A percentile compares a stretch with the other conserved stretches of the same genome.
Conservation (phyloP, 2,113 vertebrate genomes). For the Xyrauchen texanus region DNA sequence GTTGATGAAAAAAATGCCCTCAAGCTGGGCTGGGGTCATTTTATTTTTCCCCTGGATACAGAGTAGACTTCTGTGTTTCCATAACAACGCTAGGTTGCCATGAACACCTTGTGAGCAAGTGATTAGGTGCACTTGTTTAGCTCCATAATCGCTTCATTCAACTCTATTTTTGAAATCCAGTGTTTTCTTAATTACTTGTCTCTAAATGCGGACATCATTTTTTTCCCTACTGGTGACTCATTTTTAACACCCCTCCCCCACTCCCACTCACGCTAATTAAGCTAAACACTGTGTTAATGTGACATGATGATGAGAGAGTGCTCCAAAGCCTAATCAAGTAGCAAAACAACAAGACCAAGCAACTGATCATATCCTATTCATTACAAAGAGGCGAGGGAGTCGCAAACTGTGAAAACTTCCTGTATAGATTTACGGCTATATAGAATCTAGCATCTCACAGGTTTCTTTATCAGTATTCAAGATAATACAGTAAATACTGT, state of each 20-base stretch:
- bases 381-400: constrained; percentile 36
- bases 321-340: constrained; percentile 25
- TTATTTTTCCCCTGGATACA: constrained; percentile 52
- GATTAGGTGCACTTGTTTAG: constrained; percentile 56
- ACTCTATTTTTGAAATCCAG: constrained; percentile 48
- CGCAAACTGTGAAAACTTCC: background rate
- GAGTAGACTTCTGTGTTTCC: constrained; percentile 41
- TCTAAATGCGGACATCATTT: constrained; percentile 49
- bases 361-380: constrained; percentile 37
- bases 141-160: constrained; percentile 53
- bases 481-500: too few relatives aligned
- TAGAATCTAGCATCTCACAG: background rate
- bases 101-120: constrained; percentile 53
- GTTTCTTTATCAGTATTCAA: background rate
- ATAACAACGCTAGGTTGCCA: constrained; percentile 56
- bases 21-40: constrained; percentile 49
- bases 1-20: constrained; percentile 45
- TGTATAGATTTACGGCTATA: background rate
- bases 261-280: constrained; percentile 52
- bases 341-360: constrained; percentile 37
- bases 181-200: constrained; percentile 55
- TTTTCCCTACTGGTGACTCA: constrained; percentile 40
- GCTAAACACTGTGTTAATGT: constrained; percentile 52
- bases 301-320: constrained; percentile 48
- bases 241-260: constrained; percentile 23